These are phyloP conservation scores for Bombus sylvicola DNA, from an alignment of 1,140 invertebrate species.

Conservation along the genomic window DNA sequence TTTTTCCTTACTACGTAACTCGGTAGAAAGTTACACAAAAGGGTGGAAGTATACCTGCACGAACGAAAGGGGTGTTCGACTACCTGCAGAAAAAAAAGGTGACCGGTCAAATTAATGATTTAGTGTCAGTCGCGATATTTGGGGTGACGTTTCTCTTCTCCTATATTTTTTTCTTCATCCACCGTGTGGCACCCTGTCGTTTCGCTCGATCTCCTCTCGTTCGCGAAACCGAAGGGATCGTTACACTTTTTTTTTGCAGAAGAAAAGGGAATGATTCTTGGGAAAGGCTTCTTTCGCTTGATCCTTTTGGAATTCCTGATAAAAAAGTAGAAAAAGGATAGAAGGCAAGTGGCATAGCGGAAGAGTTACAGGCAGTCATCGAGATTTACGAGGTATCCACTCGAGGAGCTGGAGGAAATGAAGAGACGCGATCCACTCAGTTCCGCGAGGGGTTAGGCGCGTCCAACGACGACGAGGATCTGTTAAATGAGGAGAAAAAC, in stretches of 20 bases:
- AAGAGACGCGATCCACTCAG: slow-evolving; percentile 55
- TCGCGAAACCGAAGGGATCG: slow-evolving; percentile 56
- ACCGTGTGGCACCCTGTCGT: slow-evolving; percentile 47
- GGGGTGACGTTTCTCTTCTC: slow-evolving; percentile 68
- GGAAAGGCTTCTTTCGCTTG: slow-evolving; percentile 44
- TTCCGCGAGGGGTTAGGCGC: neutral
- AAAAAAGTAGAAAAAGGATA: slow-evolving; percentile 26
- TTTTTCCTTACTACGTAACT: slow-evolving; percentile 50
- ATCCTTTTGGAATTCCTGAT: slow-evolving; percentile 25
- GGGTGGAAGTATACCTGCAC: slow-evolving; percentile 75
- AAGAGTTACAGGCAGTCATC: slow-evolving; percentile 56
- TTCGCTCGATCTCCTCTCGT: slow-evolving; percentile 52
- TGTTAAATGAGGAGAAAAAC: slow-evolving; percentile 61
- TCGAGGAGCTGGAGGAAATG: slow-evolving; percentile 48
- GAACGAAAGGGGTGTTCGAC: slow-evolving; percentile 72
- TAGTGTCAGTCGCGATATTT: slow-evolving; percentile 78
- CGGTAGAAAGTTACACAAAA: slow-evolving; percentile 63
- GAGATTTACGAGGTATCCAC: slow-evolving; percentile 64
- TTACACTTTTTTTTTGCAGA: slow-evolving; percentile 37
- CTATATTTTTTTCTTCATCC: neutral
- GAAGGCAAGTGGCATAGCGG: neutral
- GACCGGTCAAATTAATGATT: slow-evolving; percentile 82
- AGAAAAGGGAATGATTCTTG: slow-evolving; percentile 36
- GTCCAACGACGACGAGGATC: slow-evolving; percentile 35
- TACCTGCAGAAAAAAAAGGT: slow-evolving; percentile 76